phyloP scores from a whole-genome alignment of 2,797 vertebrate genomes.

The Falco novaeseelandiae region DNA sequence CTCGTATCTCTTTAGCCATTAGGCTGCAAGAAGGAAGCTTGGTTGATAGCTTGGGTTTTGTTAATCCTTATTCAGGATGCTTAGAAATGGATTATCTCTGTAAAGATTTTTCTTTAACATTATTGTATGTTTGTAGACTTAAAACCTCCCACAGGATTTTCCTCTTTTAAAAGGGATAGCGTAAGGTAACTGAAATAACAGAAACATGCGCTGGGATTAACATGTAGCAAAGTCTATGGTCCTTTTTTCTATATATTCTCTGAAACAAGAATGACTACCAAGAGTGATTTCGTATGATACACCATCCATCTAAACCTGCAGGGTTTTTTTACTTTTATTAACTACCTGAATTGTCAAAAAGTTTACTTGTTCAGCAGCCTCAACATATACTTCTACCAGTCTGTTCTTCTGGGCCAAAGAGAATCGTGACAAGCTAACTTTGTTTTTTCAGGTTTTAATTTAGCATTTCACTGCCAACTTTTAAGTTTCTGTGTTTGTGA shows the following conservation, averaged over 20 bases:
- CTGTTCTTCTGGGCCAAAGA: background rate
- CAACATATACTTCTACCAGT: background rate
- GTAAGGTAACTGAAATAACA: background rate
- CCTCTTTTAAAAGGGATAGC: background rate
- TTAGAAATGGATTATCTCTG: background rate
- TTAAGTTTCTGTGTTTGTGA: background rate
- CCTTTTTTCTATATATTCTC: background rate
- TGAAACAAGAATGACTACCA: background rate
- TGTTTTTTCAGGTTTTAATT: background rate
- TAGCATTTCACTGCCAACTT: background rate
- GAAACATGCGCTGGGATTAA: background rate
- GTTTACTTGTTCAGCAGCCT: background rate
- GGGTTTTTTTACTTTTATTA: background rate
- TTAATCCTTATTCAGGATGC: background rate
- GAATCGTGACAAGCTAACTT: background rate
- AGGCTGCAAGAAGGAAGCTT: background rate
- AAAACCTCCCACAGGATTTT: background rate
- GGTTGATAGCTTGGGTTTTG: rapidly evolving
- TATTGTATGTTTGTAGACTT: background rate
- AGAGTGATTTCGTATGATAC: background rate
- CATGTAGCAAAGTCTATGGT: background rate
- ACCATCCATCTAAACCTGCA: background rate
- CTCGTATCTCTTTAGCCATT: background rate
- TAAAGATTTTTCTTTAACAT: background rate
- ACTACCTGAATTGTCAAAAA: background rate